A percentile compares a stretch with the other conserved stretches of the same genome.
phyloP scores from a whole-genome alignment of 2,113 vertebrate species.

The Alexandromys fortis region DNA sequence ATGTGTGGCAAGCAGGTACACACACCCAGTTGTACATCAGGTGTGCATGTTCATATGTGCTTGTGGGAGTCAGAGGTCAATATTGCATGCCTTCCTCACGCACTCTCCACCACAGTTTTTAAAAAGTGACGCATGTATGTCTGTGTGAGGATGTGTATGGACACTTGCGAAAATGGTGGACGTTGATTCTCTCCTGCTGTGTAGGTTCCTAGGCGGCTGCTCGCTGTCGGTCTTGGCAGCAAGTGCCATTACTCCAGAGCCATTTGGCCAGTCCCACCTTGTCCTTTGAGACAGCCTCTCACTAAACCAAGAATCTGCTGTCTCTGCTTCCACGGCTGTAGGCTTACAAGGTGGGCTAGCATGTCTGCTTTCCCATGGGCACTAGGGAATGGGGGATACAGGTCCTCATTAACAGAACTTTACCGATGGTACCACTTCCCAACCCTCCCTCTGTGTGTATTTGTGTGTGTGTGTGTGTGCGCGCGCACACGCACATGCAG shows the following conservation, averaged over 20 bases:
- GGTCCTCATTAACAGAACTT: no score
- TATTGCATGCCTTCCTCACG: background rate
- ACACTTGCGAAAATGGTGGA: background rate
- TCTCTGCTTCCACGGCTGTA: no score
- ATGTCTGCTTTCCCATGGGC: no score
- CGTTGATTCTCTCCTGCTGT: background rate
- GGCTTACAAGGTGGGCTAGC: no score
- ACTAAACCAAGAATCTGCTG: background rate
- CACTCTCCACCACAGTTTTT: background rate
- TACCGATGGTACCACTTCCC: no score
- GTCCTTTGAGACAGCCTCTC: background rate
- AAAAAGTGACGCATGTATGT: background rate
- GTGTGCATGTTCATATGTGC: no score
- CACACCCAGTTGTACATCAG: no score
- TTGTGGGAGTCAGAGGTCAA: no score
- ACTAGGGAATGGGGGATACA: no score
- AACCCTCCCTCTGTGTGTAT: background rate
- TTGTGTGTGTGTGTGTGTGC: background rate
- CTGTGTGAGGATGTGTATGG: no score
- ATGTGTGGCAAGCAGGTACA: background rate
- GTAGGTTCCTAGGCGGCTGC: background rate
- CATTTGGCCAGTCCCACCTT: background rate
- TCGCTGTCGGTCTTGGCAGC: background rate
- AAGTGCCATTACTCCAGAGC: background rate
- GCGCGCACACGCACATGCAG: accelerated